Conservation (phyloP, 2,113 vertebrate species). For the Leuciscus idus region DNA sequence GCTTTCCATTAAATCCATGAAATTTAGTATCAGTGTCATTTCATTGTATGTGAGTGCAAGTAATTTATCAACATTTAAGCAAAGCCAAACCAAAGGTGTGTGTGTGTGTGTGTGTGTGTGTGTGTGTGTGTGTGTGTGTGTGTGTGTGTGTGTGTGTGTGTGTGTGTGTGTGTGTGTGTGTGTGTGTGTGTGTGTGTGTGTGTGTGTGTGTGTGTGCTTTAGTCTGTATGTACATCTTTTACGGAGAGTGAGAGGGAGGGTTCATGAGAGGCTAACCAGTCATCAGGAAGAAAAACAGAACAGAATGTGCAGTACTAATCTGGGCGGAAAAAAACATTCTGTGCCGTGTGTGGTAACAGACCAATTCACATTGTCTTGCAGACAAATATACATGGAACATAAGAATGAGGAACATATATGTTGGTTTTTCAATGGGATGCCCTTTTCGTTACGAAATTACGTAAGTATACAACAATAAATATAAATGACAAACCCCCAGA, state of each 20-base stretch:
- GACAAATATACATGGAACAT: conserved; percentile 62
- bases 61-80: background rate
- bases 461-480: conserved; percentile 38
- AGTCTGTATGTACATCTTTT: conserved; percentile 53
- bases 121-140: no score
- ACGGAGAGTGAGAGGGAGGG: conserved; percentile 73
- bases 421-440: conserved; percentile 46
- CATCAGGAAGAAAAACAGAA: conserved; percentile 84
- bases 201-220: conserved; percentile 39
- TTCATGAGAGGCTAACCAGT: conserved; percentile 79
- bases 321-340: conserved; percentile 73
- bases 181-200: no score
- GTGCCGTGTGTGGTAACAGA: conserved; percentile 68
- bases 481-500: conserved; percentile 23
- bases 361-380: conserved; percentile 29
- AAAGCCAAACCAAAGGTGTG: background rate
- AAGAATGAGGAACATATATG: conserved; percentile 34
- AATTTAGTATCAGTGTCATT: background rate
- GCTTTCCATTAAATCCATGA: background rate
- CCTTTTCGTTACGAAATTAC: conserved; percentile 28
- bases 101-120: background rate
- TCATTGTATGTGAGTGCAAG: background rate
- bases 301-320: conserved; percentile 84
- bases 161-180: no score
- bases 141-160: no score